Base-by-base conservation (phyloP, 2,888 invertebrate species). In the Poecilobothrus nobilitatus region DNA sequence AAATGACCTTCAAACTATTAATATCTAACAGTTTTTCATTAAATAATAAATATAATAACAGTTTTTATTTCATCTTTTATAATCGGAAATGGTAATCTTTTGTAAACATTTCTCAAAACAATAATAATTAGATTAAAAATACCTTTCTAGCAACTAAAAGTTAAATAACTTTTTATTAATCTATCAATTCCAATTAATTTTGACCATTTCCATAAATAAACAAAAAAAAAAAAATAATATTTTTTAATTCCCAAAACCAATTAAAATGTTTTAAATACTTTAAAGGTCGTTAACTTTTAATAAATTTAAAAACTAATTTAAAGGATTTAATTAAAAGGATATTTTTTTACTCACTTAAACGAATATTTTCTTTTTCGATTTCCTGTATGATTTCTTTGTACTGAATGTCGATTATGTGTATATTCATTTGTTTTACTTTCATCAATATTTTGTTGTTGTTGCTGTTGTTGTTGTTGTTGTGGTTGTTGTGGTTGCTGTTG, bases 331-430 rank as follows among this genome's bases (percentile, higher is more conserved):
- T 22, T 22, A 10, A 63, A 62, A 12, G 22, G 15, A 63, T 63
- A 15, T 22, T 21, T n/a, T 61, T 18, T 62, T 62, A 84, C 85
- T 83, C 78, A 85, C 85, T 83, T 81, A 73, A 79, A 81, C 63
- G 83, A 83, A 62, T 82, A 77, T 78, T 85, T 85, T 70, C 85
- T 77, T 75, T 84, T 86, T 72, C 83, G 81, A 20, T 53, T 53
- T 53, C 53, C 53, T 53, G 53, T 53, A 18, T 53, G 53, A 53
- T 53, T 53, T 53, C 18, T 53, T 53, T 53, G 53, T 53, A 67
- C 20, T 20, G 70, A 70, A 21, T 68, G 68, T 3, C 69, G 70
- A 22, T 66, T 44, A 21, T 68, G 70, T 27, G 66, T 27, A 44
- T 67, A 63, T 10, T 61, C 33, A 41, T 69, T 65, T 22, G 53